Conservation (phyloP, 2,888 invertebrate genomes). For the Nudaria mundana region DNA sequence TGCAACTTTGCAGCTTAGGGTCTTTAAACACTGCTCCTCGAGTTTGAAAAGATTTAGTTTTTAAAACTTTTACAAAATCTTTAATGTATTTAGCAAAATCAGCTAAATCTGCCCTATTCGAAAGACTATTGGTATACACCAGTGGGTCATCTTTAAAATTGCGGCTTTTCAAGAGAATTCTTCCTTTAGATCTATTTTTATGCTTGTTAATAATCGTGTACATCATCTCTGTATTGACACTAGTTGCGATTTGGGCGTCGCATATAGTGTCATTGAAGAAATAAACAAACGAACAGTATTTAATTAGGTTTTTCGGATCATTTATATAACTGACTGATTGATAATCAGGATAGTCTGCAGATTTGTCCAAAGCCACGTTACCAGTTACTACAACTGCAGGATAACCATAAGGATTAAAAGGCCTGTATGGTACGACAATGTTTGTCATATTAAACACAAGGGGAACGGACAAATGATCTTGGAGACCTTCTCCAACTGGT, state of each 20-base stretch:
- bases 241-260: slow-evolving; percentile 25
- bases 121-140: slow-evolving; percentile 42
- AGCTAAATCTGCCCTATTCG: slow-evolving; percentile 24
- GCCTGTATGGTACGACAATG: slow-evolving; percentile 28
- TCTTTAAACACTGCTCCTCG: slow-evolving; percentile 14
- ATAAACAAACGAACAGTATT: slow-evolving; percentile 16
- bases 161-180: slow-evolving; percentile 37
- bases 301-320: slow-evolving; percentile 7
- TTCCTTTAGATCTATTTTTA: slow-evolving; percentile 47
- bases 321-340: slow-evolving; percentile 8
- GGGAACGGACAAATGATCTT: slow-evolving; percentile 48
- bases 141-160: slow-evolving; percentile 41
- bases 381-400: slow-evolving; percentile 33
- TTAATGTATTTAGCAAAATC: slow-evolving; percentile 17
- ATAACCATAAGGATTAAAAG: slow-evolving; percentile 21
- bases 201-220: slow-evolving; percentile 38
- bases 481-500: slow-evolving; percentile 49
- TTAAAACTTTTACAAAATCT: slow-evolving; percentile 15
- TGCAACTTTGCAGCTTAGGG: slow-evolving; percentile 11
- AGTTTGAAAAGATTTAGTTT: slow-evolving; percentile 16
- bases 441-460: slow-evolving; percentile 38
- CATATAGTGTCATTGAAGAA: slow-evolving; percentile 35
- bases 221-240: slow-evolving; percentile 32
- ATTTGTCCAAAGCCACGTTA: slow-evolving; percentile 13
- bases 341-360: slow-evolving; percentile 13